phyloP scores from a whole-genome alignment of 2,888 invertebrate species.

The Thereva unica region DNA sequence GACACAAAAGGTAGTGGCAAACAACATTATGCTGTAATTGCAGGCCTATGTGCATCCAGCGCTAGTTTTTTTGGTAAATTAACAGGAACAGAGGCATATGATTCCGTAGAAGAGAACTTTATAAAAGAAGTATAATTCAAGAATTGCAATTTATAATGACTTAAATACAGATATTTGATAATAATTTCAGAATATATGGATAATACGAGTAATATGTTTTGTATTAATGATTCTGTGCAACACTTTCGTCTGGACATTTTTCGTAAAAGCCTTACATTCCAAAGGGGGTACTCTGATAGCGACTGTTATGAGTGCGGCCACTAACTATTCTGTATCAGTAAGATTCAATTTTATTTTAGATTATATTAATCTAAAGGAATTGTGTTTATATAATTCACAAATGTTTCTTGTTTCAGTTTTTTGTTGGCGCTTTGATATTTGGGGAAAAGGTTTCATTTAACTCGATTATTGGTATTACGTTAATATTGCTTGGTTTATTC shows the following conservation, averaged over 20 bases:
- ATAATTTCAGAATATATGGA: constrained; percentile 51
- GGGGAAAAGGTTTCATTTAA: constrained; percentile 68
- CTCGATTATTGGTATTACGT: constrained; percentile 73
- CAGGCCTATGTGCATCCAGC: constrained; percentile 63
- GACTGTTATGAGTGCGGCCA: constrained; percentile 64
- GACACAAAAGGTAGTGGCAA: not conserved
- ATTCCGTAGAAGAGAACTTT: not conserved
- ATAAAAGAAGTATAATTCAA: not conserved
- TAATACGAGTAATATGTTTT: constrained; percentile 55
- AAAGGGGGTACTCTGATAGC: constrained; percentile 62
- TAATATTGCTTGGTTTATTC: constrained; percentile 72
- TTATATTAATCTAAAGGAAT: constrained; percentile 10
- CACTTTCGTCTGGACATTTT: constrained; percentile 63
- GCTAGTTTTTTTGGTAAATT: constrained; percentile 67
- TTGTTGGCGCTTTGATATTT: constrained; percentile 72
- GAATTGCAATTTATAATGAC: not conserved
- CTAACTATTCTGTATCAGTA: constrained; percentile 66
- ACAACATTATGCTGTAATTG: constrained; percentile 11
- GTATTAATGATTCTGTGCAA: constrained; percentile 63
- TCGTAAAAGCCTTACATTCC: constrained; percentile 64
- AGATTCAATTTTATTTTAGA: constrained; percentile 10
- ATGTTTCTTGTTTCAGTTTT: constrained; percentile 63
- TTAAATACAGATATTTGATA: constrained; percentile 18
- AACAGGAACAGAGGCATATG: constrained; percentile 47
- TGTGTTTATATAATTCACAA: constrained; percentile 11